Base-by-base conservation (phyloP, 2,797 vertebrate genomes). In the Lagorchestes hirsutus region DNA sequence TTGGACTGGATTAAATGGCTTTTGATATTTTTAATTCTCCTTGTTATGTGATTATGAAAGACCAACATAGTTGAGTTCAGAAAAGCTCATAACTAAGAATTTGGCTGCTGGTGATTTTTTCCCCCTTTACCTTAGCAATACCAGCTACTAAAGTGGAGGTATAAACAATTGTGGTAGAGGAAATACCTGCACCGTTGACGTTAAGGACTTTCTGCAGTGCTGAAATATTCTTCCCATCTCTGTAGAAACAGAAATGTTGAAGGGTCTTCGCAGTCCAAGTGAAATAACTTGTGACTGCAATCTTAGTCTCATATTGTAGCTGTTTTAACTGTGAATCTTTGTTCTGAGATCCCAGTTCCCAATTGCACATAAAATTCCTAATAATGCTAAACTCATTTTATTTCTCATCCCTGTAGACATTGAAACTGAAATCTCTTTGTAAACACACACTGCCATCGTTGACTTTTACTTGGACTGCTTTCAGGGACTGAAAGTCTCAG, bases 381-480 rank as follows among this genome's bases (percentile, higher is more conserved):
- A 93, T 52, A 92, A 50, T 59, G 87, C 90, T 58, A 94, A 90
- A 94, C 90, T 4, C 4, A 82, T 92, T 96, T 95, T 90, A 91
- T 95, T 18, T 91, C 95, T 52, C 13, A 91, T 58, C 24, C 24
- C 54, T 54, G 94, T 92, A 62, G 90, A 92, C 92, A 54, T 91
- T 87, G 92, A 97, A 96, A 93, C 40, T 94, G 31, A 95, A 97
- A 93, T 52, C 40, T 93, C 40, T 56, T 95, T 95, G 62, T 90
- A 96, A 74, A 93, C 11, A 94, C 90, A 90, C 13, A 58, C 16
- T 92, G 95, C 3, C 29, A 93, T 92, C 1, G 92, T 92, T 91
- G 52, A 27, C n/a, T 3, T 92, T 93, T 92, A 9, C 55, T 94
- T 67, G 91, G 2, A 93, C 29, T 67, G 82, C 91, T 90, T 95